Conservation (phyloP, 2,888 invertebrate species). For the Lymantria monacha region DNA sequence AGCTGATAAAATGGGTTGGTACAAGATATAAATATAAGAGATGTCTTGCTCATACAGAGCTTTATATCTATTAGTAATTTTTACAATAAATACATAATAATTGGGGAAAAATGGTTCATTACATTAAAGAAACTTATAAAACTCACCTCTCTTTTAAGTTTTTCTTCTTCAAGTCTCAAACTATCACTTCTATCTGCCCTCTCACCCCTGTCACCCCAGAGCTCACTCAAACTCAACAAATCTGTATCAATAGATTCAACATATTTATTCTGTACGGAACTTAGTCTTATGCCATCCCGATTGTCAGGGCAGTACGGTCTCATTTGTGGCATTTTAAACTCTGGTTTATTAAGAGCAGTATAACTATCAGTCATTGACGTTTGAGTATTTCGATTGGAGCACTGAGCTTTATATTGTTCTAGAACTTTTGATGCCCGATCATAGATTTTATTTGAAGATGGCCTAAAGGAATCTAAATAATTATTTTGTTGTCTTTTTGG, state of each 20-base stretch:
- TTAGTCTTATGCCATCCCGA: constrained; percentile 45
- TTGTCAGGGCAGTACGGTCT: constrained; percentile 55
- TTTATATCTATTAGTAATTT: too few species aligned
- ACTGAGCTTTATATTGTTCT: constrained; percentile 69
- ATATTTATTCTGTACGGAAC: constrained; percentile 48
- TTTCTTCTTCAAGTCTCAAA: constrained; percentile 87
- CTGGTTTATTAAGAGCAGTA: constrained; percentile 53
- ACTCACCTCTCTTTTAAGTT: constrained; percentile 86
- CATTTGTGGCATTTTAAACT: constrained; percentile 71
- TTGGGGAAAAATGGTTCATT: too few species aligned
- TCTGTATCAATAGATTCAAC: constrained; percentile 71
- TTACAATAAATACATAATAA: too few species aligned
- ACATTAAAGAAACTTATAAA: too few species aligned
- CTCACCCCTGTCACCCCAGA: constrained; percentile 82
- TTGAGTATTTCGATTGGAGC: constrained; percentile 45
- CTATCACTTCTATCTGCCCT: constrained; percentile 58
- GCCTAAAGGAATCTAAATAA: constrained; percentile 55
- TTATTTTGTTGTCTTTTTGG: constrained; percentile 53
- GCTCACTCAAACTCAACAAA: constrained; percentile 82
- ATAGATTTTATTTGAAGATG: constrained; percentile 71
- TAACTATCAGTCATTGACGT: constrained; percentile 49
- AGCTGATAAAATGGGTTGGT: too few species aligned
- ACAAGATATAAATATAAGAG: too few species aligned
- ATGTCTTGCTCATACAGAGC: too few species aligned
- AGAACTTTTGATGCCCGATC: constrained; percentile 69